A percentile compares a stretch with the other conserved stretches of the same genome.
phyloP scores from a whole-genome alignment of 2,113 vertebrate species.

The Zonotrichia leucophrys region DNA sequence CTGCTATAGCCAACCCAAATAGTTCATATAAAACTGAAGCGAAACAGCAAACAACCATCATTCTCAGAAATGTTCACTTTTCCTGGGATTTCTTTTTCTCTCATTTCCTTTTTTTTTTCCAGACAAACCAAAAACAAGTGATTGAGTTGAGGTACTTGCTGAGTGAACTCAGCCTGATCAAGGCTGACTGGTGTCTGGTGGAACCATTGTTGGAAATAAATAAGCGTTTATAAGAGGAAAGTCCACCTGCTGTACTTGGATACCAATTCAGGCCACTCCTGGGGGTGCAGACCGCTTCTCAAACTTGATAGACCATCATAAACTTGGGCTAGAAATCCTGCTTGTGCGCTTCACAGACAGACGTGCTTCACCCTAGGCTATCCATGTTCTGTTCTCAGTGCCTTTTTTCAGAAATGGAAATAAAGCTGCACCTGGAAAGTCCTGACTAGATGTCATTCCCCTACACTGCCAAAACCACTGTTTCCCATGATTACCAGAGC shows the following conservation, averaged over 20 bases:
- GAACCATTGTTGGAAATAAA: conserved; percentile 33
- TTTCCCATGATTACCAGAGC: not conserved
- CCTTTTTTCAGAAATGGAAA: not conserved
- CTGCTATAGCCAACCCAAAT: conserved; percentile 66
- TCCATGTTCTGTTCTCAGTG: not conserved
- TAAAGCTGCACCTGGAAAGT: not conserved
- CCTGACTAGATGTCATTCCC: not conserved
- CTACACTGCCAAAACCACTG: not conserved
- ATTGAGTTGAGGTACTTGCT: conserved; percentile 31
- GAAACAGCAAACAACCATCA: conserved; percentile 68
- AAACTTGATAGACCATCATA: not conserved
- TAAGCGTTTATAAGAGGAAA: not conserved
- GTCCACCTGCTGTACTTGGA: not conserved
- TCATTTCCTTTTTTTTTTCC: not conserved
- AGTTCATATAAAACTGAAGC: conserved; percentile 62
- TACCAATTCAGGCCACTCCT: not conserved
- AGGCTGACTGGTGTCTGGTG: conserved; percentile 12
- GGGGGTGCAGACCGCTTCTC: not conserved
- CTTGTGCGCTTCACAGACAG: not conserved
- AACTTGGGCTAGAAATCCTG: not conserved
- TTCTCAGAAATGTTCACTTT: conserved; percentile 69
- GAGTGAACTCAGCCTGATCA: not conserved
- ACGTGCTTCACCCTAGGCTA: not conserved
- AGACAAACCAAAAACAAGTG: conserved; percentile 61
- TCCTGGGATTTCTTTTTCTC: conserved; percentile 61